phyloP scores from a whole-genome alignment of 2,797 vertebrate genomes.

The Neosalanx taihuensis region DNA sequence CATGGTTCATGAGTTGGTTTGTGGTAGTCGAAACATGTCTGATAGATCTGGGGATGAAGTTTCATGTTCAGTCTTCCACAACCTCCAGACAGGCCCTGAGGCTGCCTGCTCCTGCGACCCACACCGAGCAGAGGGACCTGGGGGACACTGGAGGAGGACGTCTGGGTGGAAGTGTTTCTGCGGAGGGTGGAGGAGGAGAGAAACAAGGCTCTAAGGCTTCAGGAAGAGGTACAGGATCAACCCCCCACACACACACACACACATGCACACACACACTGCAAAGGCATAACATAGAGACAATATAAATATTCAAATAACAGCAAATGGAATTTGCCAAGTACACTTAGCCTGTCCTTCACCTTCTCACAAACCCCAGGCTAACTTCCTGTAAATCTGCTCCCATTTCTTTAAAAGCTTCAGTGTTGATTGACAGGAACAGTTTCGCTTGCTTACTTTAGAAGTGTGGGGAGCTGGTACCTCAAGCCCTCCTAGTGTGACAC shows the following conservation, averaged over 20 bases:
- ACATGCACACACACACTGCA: not conserved
- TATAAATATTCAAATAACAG: not conserved
- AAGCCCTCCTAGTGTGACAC: not conserved
- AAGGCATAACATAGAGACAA: not conserved
- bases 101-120: not conserved
- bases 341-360: not conserved
- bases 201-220: conserved; percentile 31
- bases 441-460: conserved; percentile 67
- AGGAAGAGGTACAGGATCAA: conserved; percentile 19
- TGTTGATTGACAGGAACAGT: conserved; percentile 62
- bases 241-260: conserved; percentile 6
- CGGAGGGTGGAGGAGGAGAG: conserved; percentile 32
- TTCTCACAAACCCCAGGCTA: not conserved
- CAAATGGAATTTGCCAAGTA: not conserved
- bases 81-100: conserved; percentile 2
- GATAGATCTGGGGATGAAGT: conserved; percentile 25
- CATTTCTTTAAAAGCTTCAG: conserved; percentile 54
- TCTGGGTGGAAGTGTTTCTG: conserved; percentile 21
- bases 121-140: conserved; percentile 1
- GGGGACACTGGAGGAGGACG: not conserved
- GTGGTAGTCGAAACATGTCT: not conserved
- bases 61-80: not conserved
- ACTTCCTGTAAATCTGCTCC: not conserved
- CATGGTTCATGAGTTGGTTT: not conserved
- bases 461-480: conserved; percentile 68